A percentile compares a stretch with the other conserved stretches of the same genome.
These are phyloP conservation scores for Pangasius djambal DNA, from an alignment of 2,797 vertebrate species.

Conservation along the genomic window DNA sequence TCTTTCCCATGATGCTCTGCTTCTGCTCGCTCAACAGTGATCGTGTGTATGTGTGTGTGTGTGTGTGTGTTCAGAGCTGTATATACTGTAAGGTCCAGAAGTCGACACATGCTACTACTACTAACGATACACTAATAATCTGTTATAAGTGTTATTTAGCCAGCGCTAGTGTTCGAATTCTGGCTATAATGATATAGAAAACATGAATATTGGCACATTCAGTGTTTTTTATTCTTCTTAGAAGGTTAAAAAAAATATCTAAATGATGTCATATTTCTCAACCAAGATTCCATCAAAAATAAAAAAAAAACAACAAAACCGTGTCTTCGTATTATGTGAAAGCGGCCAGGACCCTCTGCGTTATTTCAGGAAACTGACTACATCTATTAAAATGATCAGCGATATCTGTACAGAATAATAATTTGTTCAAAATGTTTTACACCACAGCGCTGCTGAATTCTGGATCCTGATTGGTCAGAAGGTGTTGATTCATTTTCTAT, in stretches of 20 bases:
- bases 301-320: background rate
- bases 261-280: background rate
- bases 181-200: background rate
- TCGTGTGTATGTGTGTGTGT: background rate
- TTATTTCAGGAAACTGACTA: background rate
- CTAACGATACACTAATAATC: background rate
- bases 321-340: background rate
- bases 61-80: background rate
- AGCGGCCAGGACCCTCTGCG: background rate
- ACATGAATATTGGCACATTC: background rate
- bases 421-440: background rate
- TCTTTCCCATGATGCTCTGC: constrained; percentile 43
- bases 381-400: no score
- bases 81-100: background rate
- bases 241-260: background rate
- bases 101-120: background rate
- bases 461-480: background rate
- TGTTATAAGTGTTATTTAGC: background rate
- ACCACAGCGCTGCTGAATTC: background rate
- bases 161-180: background rate
- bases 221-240: background rate
- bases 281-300: background rate
- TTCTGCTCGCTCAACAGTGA: background rate
- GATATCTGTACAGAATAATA: no score
- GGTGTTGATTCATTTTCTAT: no score